phyloP scores from a whole-genome alignment of 2,113 vertebrate species.

The Zeus faber region DNA sequence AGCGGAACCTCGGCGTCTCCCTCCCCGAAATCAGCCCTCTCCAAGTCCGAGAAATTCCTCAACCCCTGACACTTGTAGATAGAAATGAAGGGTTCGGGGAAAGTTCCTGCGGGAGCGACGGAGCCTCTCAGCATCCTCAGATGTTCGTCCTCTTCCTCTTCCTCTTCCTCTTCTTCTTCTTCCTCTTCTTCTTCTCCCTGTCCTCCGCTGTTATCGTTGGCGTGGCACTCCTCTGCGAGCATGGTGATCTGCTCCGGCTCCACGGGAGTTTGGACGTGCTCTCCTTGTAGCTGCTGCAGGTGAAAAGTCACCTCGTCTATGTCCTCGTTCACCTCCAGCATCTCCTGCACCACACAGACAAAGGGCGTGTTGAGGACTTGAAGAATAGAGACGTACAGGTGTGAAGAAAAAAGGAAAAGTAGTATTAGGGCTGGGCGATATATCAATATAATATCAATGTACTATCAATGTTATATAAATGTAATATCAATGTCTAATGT shows the following conservation, averaged over 20 bases:
- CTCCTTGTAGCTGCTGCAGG: conserved; percentile 19
- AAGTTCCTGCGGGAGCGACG: conserved; percentile 7
- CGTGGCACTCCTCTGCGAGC: conserved; percentile 4
- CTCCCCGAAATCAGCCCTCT: conserved; percentile 24
- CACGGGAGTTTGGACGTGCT: no score
- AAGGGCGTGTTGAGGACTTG: no score
- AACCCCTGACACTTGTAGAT: conserved; percentile 23
- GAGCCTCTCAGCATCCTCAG: conserved; percentile 17
- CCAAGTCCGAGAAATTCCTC: conserved; percentile 15
- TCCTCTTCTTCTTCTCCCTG: no score
- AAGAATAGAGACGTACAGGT: no score
- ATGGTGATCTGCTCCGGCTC: not conserved
- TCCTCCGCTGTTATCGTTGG: not conserved
- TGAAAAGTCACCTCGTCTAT: conserved; percentile 44
- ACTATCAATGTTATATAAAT: no score
- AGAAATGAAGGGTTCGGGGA: conserved; percentile 9
- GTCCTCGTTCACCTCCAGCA: conserved; percentile 47
- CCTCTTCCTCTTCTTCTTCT: no score
- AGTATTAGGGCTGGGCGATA: no score
- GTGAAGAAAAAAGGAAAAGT: no score
- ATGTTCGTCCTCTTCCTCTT: no score
- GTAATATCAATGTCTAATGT: no score
- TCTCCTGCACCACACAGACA: conserved; percentile 26
- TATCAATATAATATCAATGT: no score
- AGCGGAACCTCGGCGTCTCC: conserved; percentile 39